phyloP scores from a whole-genome alignment of 1,140 invertebrate species.

The Coenobita brevimanus region DNA sequence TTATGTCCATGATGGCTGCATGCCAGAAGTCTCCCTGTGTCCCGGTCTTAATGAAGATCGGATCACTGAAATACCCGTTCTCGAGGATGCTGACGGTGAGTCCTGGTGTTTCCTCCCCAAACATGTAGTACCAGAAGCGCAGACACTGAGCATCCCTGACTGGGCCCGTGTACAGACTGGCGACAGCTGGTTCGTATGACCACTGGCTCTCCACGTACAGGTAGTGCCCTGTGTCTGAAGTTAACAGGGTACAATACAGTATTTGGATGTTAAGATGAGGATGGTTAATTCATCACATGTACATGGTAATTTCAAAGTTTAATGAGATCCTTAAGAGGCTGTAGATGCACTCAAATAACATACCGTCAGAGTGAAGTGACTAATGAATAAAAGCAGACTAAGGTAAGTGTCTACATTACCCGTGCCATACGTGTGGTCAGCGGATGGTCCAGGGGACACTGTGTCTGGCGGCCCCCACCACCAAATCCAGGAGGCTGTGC shows the following conservation, averaged over 20 bases:
- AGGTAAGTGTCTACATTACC: background rate
- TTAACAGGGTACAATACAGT: background rate
- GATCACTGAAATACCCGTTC: background rate
- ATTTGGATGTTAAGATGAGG: background rate
- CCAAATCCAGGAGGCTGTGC: constrained; percentile 35
- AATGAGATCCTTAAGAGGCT: background rate
- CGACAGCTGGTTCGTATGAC: constrained; percentile 14
- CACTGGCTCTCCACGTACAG: constrained; percentile 48
- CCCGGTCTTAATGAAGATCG: constrained; percentile 26
- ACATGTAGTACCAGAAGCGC: constrained; percentile 67
- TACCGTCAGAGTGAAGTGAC: too few species aligned
- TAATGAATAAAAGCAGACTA: background rate
- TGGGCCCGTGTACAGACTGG: background rate
- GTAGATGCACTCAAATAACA: background rate
- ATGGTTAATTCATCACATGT: background rate
- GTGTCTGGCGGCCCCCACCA: constrained; percentile 36
- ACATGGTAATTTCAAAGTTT: background rate
- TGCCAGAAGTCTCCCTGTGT: constrained; percentile 64
- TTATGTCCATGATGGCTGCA: constrained; percentile 22
- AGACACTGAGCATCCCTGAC: constrained; percentile 31
- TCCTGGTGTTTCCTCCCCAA: constrained; percentile 39
- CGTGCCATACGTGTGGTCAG: constrained; percentile 52
- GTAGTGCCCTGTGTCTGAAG: constrained; percentile 47
- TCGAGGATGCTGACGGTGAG: constrained; percentile 20
- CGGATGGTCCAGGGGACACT: constrained; percentile 47